Percentiles rank a stretch among this genome's conserved stretches.
Evolutionary conservation across 2,113 vertebrate genomes (phyloP).

Genomic region (Eurypyga helias): DNA sequence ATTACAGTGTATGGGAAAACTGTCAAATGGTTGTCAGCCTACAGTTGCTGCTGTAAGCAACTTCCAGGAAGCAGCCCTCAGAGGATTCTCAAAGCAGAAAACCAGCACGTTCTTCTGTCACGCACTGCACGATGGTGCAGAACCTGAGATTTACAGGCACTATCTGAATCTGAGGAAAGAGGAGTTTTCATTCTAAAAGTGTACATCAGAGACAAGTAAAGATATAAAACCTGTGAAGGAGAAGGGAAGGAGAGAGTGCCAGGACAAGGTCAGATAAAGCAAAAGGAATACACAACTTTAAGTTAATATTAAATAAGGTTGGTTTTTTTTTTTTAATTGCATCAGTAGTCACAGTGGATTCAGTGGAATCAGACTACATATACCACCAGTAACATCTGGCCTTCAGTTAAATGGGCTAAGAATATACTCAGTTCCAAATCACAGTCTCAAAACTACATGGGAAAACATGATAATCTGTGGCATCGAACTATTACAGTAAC

Average conservation of each 20-base stretch:
- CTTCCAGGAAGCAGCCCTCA: background rate
- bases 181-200: background rate
- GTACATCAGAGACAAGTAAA: background rate
- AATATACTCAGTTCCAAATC: background rate
- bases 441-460: background rate
- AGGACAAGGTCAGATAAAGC: background rate
- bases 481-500: background rate
- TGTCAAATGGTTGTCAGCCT: background rate
- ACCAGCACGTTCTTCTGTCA: rapidly evolving
- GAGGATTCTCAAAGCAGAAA: background rate
- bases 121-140: background rate
- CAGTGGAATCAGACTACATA: background rate
- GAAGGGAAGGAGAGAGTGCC: background rate
- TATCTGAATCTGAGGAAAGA: background rate
- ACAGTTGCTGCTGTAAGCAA: background rate
- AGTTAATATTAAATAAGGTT: background rate
- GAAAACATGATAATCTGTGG: background rate
- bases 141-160: background rate
- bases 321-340: background rate
- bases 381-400: background rate
- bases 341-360: background rate
- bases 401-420: background rate
- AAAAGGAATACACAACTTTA: background rate
- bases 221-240: background rate
- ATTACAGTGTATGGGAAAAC: background rate